These are phyloP conservation scores for Acrobasis repandana DNA, from an alignment of 2,888 invertebrate species.

Conservation along the genomic window DNA sequence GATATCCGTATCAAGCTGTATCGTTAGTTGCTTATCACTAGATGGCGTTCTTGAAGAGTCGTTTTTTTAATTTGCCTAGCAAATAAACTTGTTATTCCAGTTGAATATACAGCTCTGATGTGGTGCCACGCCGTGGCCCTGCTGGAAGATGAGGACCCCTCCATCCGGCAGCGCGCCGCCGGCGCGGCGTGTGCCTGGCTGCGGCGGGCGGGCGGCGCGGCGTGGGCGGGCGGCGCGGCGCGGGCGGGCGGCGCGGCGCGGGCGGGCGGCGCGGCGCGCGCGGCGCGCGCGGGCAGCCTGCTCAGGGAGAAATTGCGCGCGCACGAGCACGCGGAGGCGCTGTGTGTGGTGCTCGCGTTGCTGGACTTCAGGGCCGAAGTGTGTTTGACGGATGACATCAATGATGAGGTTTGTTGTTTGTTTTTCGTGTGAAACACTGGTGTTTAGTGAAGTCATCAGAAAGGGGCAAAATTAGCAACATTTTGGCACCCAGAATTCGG, in stretches of 20 bases:
- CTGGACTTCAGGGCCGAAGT: constrained; percentile 62
- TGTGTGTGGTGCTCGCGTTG: constrained; percentile 51
- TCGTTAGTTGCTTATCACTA: too few relatives aligned
- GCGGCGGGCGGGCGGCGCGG: constrained; percentile 28
- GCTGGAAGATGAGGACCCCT: constrained; percentile 79
- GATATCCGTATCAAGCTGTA: too few relatives aligned
- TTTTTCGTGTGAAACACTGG: too few relatives aligned
- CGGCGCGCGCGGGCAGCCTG: constrained; percentile 28
- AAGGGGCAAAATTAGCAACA: too few relatives aligned
- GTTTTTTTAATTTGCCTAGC: too few relatives aligned
- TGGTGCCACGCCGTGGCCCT: constrained; percentile 67
- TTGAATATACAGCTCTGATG: constrained; percentile 53
- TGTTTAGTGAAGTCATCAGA: too few relatives aligned
- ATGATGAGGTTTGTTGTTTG: constrained; percentile 52
- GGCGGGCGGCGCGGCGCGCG: constrained; percentile 36
- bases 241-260: constrained; percentile 28
- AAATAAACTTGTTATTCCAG: too few relatives aligned
- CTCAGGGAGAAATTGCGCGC: constrained; percentile 21
- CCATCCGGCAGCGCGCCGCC: constrained; percentile 55
- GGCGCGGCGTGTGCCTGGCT: constrained; percentile 17
- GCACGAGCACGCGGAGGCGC: constrained; percentile 31
- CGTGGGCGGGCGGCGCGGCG: constrained; percentile 26
- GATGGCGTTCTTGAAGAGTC: too few relatives aligned
- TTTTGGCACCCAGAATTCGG: too few relatives aligned
- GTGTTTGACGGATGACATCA: constrained; percentile 50